phyloP scores from a whole-genome alignment of 35 echinoderm and acorn worm species.

The Anneissia japonica region DNA sequence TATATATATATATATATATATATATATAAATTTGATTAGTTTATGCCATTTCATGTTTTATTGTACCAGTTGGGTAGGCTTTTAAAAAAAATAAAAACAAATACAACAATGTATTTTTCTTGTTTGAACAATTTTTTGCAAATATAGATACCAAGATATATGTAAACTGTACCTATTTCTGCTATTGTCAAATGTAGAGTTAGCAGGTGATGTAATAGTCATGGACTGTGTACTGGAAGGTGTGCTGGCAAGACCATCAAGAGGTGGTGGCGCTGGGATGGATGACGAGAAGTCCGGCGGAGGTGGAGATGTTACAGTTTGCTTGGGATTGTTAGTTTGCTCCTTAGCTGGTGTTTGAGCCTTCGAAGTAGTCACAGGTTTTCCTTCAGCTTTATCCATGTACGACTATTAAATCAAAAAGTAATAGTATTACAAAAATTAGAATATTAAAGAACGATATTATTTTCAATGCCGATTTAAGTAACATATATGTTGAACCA shows the following conservation, averaged over 20 bases:
- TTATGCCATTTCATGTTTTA: too few relatives aligned
- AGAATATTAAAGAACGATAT: too few relatives aligned
- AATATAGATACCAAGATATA: too few relatives aligned
- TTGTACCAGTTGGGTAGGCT: too few relatives aligned
- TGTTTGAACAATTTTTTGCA: too few relatives aligned
- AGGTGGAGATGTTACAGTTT: neutral
- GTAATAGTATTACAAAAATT: neutral
- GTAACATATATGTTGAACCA: too few relatives aligned
- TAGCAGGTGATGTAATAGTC: neutral
- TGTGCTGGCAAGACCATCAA: neutral
- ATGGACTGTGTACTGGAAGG: neutral
- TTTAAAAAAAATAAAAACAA: too few relatives aligned
- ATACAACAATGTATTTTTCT: too few relatives aligned
- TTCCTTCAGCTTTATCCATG: slow-evolving; percentile 63
- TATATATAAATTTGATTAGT: too few relatives aligned
- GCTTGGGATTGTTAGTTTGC: neutral
- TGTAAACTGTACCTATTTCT: neutral
- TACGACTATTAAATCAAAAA: slow-evolving; percentile 38
- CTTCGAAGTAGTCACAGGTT: neutral
- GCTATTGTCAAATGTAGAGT: neutral
- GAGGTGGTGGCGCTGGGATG: neutral
- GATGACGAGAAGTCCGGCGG: neutral
- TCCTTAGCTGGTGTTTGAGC: neutral
- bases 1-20: too few relatives aligned
- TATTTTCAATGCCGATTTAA: too few relatives aligned